These are phyloP conservation scores for Xiphophorus couchianus DNA, from an alignment of 2,113 vertebrate species.

Conservation along the genomic window DNA sequence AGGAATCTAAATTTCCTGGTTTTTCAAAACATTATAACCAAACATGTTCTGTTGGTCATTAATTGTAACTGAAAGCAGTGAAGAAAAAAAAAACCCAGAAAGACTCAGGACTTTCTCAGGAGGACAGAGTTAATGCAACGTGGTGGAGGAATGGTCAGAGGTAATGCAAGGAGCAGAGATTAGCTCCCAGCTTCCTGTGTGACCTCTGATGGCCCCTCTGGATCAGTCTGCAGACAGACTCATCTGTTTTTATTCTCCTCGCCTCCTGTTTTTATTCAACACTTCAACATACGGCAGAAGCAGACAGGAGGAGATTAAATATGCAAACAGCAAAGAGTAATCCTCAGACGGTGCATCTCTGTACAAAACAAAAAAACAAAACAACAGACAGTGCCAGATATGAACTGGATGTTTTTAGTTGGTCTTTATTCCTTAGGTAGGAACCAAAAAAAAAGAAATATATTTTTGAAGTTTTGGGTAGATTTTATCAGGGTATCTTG, in stretches of 20 bases:
- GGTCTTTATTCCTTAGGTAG: too few species aligned
- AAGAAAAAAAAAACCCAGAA: not conserved
- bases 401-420: not conserved
- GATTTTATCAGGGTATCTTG: too few species aligned
- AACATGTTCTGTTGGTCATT: not conserved
- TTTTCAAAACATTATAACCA: not conserved
- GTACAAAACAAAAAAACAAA: not conserved
- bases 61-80: not conserved
- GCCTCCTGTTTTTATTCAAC: slow-evolving; percentile 8
- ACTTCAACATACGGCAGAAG: not conserved
- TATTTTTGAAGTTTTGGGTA: too few species aligned
- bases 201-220: slow-evolving; percentile 17
- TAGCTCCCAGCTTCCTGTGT: not conserved
- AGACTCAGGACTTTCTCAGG: not conserved
- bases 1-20: not conserved
- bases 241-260: not conserved
- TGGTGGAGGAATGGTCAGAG: not conserved
- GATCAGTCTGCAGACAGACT: slow-evolving; percentile 5
- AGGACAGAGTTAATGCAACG: not conserved
- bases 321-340: slow-evolving; percentile 22
- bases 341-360: slow-evolving; percentile 1
- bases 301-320: slow-evolving; percentile 29
- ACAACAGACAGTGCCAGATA: not conserved
- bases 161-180: not conserved
- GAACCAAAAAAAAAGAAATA: too few species aligned